These are phyloP conservation scores for Fabriciana adippe DNA, from an alignment of 2,888 invertebrate species.

Conservation along the genomic window DNA sequence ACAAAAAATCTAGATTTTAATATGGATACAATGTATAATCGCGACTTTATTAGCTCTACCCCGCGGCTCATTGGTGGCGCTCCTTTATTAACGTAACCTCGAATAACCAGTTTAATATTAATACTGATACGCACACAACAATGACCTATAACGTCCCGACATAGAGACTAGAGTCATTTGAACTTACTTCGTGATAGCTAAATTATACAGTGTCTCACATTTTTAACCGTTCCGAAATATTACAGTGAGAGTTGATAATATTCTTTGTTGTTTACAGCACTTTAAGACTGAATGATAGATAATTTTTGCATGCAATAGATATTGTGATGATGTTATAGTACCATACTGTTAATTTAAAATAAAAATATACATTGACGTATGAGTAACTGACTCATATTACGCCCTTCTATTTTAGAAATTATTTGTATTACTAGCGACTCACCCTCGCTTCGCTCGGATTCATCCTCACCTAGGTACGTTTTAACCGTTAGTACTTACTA, in stretches of 20 bases:
- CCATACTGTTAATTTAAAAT: too few relatives aligned
- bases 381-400: too few relatives aligned
- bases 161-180: conserved; percentile 9
- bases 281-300: conserved; percentile 13
- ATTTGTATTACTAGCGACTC: too few relatives aligned
- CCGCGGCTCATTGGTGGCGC: conserved; percentile 20
- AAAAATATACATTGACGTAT: too few relatives aligned
- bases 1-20: conserved; percentile 23
- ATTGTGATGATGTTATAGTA: background rate
- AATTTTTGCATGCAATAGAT: background rate
- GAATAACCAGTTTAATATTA: conserved; percentile 28
- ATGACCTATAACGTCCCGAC: background rate
- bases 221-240: conserved; percentile 44
- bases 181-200: background rate
- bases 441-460: too few relatives aligned
- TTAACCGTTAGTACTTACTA: too few relatives aligned
- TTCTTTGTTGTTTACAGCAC: conserved; percentile 23
- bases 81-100: conserved; percentile 26
- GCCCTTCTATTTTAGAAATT: too few relatives aligned
- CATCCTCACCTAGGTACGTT: too few relatives aligned
- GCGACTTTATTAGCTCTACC: conserved; percentile 29
- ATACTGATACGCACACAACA: conserved; percentile 14
- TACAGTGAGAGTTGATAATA: conserved; percentile 38
- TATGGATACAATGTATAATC: conserved; percentile 26
- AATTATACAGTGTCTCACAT: conserved; percentile 18